Evolutionary conservation across 2,888 invertebrate genomes (phyloP).

Genomic region (Agapostemon virescens): DNA sequence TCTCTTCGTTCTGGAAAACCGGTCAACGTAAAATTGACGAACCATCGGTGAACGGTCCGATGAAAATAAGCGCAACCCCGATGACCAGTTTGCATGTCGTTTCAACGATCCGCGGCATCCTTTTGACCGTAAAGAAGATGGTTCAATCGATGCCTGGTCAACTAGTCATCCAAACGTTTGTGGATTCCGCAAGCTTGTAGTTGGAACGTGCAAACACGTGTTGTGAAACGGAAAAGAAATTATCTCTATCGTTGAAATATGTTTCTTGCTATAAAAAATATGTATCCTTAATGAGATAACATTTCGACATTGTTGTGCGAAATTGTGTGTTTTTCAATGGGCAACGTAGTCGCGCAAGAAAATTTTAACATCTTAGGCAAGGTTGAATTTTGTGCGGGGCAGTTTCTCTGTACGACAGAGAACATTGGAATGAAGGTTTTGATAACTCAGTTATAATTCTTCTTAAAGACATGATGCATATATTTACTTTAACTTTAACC

Average conservation of each 20-base stretch:
- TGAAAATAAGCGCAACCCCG: conserved; percentile 19
- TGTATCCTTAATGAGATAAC: background rate
- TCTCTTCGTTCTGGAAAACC: conserved; percentile 11
- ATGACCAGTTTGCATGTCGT: conserved; percentile 20
- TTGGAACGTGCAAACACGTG: background rate
- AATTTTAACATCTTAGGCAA: too few relatives aligned
- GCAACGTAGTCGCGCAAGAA: too few relatives aligned
- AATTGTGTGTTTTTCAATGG: too few relatives aligned
- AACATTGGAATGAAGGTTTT: too few relatives aligned
- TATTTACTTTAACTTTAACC: too few relatives aligned
- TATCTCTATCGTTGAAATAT: background rate
- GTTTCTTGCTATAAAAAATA: background rate
- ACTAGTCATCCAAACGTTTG: conserved; percentile 11
- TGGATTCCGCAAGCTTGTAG: background rate
- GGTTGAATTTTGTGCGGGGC: too few relatives aligned
- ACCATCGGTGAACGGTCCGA: conserved; percentile 19
- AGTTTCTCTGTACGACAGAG: too few relatives aligned
- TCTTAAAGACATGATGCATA: too few relatives aligned
- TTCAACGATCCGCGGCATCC: conserved; percentile 1
- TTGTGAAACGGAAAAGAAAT: background rate
- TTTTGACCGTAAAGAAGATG: conserved; percentile 25
- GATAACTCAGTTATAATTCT: too few relatives aligned
- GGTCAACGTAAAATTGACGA: conserved; percentile 28
- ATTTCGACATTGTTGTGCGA: too few relatives aligned
- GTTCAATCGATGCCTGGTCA: background rate